A percentile compares a stretch with the other conserved stretches of the same genome.
phyloP scores from a whole-genome alignment of 2,797 vertebrate genomes.

The Acanthurus leucopareius region DNA sequence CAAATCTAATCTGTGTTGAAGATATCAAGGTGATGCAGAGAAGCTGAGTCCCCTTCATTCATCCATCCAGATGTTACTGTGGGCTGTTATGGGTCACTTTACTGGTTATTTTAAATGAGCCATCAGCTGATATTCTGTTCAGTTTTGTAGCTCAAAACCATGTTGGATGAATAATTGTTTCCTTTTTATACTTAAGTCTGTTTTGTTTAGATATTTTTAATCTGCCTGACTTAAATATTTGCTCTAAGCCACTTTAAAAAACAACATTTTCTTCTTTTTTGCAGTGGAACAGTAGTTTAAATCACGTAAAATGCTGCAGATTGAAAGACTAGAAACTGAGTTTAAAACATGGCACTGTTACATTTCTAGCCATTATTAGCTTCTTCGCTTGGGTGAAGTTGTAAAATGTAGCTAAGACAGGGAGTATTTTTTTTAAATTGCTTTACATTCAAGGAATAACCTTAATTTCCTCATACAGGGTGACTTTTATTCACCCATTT shows the following conservation, averaged over 20 bases:
- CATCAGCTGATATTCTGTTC: neutral
- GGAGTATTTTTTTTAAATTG: neutral
- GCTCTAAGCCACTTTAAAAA: slow-evolving; percentile 31
- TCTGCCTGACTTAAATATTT: neutral
- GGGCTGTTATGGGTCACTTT: neutral
- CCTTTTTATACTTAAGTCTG: neutral
- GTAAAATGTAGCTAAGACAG: neutral
- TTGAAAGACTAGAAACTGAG: neutral
- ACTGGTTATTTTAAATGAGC: neutral
- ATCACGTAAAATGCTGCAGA: neutral
- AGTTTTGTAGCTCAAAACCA: neutral
- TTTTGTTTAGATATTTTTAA: neutral
- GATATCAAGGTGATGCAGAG: neutral
- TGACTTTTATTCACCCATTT: neutral
- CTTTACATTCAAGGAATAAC: neutral
- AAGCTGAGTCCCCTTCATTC: neutral
- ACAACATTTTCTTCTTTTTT: neutral
- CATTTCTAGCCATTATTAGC: neutral
- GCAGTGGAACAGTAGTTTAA: neutral
- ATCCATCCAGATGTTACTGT: neutral
- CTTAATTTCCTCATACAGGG: neutral
- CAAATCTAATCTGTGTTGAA: neutral
- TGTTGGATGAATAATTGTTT: neutral
- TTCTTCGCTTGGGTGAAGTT: neutral
- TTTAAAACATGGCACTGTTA: neutral